phyloP scores from a whole-genome alignment of 2,113 vertebrate species.

The Gymnobelideus leadbeateri region DNA sequence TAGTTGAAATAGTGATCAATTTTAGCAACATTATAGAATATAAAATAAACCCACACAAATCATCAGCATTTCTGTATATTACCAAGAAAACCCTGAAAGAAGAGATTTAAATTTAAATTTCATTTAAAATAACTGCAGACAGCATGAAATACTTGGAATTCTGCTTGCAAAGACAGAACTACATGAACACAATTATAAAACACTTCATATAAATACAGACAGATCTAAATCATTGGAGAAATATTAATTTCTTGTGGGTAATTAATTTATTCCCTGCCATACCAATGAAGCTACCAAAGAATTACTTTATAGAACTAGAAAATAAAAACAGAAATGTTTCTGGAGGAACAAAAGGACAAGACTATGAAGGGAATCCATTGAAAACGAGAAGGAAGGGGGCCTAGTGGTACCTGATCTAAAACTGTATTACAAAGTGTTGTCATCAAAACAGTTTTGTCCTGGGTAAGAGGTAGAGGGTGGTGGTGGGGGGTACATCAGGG shows the following conservation, averaged over 20 bases:
- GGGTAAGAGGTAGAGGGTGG: background rate
- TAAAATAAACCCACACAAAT: too few relatives aligned
- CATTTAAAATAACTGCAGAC: background rate
- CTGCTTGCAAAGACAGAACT: background rate
- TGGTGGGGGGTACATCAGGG: background rate
- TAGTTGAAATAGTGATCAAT: rapidly evolving
- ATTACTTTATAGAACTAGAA: background rate
- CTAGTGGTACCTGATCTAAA: background rate
- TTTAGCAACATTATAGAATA: too few relatives aligned
- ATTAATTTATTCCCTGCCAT: background rate
- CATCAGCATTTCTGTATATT: too few relatives aligned
- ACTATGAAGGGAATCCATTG: background rate
- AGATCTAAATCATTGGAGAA: too few relatives aligned
- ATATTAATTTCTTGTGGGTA: background rate
- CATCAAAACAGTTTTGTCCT: background rate
- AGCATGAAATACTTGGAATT: too few relatives aligned
- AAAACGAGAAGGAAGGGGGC: background rate
- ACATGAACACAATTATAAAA: background rate
- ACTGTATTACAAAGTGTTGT: background rate
- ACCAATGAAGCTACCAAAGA: background rate
- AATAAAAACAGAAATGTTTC: background rate
- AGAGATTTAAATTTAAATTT: too few relatives aligned
- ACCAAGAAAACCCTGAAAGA: too few relatives aligned
- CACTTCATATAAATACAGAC: too few relatives aligned
- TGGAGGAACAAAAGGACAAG: background rate